Conservation (phyloP, 2,888 invertebrate genomes). For the Augiades crinisus region DNA sequence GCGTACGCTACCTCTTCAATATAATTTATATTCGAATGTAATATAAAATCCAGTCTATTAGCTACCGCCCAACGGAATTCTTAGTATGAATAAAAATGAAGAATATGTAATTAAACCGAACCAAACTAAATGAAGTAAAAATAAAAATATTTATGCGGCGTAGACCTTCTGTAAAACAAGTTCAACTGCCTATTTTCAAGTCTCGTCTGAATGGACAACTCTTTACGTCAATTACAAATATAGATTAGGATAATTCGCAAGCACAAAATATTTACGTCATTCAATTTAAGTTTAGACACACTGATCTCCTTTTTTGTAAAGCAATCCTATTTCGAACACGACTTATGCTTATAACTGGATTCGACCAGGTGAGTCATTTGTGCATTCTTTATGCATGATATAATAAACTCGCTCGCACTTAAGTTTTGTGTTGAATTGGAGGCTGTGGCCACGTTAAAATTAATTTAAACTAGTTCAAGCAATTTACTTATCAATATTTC, state of each 20-base stretch:
- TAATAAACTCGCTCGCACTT: conserved; percentile 11
- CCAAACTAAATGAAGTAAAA: no score
- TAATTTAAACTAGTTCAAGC: background rate
- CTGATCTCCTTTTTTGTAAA: conserved; percentile 1
- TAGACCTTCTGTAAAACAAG: no score
- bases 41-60: no score
- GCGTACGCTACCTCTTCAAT: no score
- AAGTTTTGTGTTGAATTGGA: background rate
- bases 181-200: no score
- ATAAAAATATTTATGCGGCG: no score
- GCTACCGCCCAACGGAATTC: no score
- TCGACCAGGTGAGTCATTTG: conserved; percentile 29
- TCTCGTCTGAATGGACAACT: no score
- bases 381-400: conserved; percentile 33
- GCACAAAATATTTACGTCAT: background rate
- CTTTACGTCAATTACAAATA: no score
- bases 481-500: background rate
- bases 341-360: conserved; percentile 17
- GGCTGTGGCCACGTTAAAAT: background rate
- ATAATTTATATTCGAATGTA: no score
- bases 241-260: background rate
- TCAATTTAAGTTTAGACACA: background rate
- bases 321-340: background rate
- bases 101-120: no score
- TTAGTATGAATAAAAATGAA: no score